Evolutionary conservation across 2,888 invertebrate species (phyloP), one percentile per base, ranked within the genome.

Genomic region (Lasioglossum marginatum): DNA sequence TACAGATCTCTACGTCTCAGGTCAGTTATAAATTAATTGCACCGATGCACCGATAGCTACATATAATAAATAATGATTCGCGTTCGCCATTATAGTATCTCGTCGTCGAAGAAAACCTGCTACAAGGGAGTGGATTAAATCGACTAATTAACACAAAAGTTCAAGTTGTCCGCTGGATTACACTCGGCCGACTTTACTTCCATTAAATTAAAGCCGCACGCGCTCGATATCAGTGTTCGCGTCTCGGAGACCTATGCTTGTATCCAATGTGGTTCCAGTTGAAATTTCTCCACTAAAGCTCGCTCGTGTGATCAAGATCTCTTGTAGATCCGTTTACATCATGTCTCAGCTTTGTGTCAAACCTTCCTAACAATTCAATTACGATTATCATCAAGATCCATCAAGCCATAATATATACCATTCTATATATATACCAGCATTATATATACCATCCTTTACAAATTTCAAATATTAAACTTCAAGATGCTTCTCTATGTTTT

Each of bases 111-210:
- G 31, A 14, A 34, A 31, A 1, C 66, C 19, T 5, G 16, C 34
- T 27, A 31, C 16, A 6, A 19, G 31, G 19, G 34, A 31, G 34
- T 66, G 66, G 27, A 66, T 66, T 66, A 66, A 66, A 66, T 34
- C 6, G 34, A 34, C 66, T 66, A 66, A 66, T 66, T 34, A 66
- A 66, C 16, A 31, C 34, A 66, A 31, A 66, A 66, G 66, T 66
- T 66, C 66, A 34, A 66, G 66, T 19, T 60, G 31, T 34, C 31
- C 66, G 19, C 12, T 34, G 6, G 19, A 14, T 34, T 6, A 14
- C 66, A 27, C 66, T 66, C 19, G 66, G 66, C 66, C 34, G 66
- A 66, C 34, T 66, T 66, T 66, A 34, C 66, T 31, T 66, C 16
- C 27, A 34, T 66, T 27, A 63, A 63, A 27, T 27, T 63, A 31